Conservation (phyloP, 2,113 vertebrate genomes). For the Oreocharis arfaki region DNA sequence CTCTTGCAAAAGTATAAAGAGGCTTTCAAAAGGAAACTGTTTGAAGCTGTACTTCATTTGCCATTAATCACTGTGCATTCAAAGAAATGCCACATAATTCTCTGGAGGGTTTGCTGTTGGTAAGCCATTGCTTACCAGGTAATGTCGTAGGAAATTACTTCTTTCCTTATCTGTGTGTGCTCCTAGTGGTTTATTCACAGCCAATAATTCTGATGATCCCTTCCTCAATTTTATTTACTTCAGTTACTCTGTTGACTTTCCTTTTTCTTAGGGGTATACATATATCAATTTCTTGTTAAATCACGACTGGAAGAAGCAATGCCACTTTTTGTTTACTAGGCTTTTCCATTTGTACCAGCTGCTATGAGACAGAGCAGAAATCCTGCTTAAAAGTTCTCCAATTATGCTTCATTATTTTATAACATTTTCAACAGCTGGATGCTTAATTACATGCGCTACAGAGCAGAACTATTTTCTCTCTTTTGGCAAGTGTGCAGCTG, state of each 20-base stretch:
- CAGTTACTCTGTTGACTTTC: not conserved
- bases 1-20: not conserved
- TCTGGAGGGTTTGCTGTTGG: not conserved
- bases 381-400: conserved; percentile 36
- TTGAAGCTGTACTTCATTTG: not conserved
- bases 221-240: not conserved
- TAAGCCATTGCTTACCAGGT: not conserved
- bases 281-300: conserved; percentile 39
- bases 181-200: conserved; percentile 13
- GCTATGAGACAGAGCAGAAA: conserved; percentile 20
- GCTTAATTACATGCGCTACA: conserved; percentile 38
- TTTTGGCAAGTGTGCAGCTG: conserved; percentile 46
- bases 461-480: conserved; percentile 40
- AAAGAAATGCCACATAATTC: not conserved
- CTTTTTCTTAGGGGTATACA: not conserved
- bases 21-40: not conserved
- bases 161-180: not conserved
- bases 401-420: conserved; percentile 53
- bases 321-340: conserved; percentile 10
- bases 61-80: not conserved
- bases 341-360: conserved; percentile 30
- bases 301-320: not conserved
- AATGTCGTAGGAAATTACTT: conserved; percentile 17
- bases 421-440: conserved; percentile 58
- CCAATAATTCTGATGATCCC: not conserved